Conservation (phyloP, 2,797 vertebrate species). For the Sebastes trivittatus region DNA sequence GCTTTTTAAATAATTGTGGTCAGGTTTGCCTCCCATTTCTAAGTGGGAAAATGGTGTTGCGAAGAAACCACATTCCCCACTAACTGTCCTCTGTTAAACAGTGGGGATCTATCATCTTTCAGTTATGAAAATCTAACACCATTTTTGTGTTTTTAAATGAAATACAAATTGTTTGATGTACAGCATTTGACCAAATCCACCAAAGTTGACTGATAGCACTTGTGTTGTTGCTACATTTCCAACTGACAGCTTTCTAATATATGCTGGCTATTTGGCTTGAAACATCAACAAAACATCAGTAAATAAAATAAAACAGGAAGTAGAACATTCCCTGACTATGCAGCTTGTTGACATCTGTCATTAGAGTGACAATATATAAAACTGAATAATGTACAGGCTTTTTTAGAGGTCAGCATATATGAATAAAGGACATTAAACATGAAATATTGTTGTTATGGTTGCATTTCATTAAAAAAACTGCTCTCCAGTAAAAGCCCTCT, state of each 20-base stretch:
- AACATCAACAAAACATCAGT: not conserved
- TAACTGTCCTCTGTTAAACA: not conserved
- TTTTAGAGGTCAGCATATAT: not conserved
- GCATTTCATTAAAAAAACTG: constrained; percentile 36
- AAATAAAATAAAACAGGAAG: not conserved
- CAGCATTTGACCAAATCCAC: not conserved
- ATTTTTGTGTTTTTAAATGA: not conserved
- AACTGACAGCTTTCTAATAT: not conserved
- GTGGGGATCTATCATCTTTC: not conserved
- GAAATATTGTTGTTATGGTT: constrained; percentile 31
- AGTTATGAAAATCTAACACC: not conserved
- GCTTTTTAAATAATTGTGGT: not conserved
- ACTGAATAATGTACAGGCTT: not conserved
- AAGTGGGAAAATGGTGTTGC: not conserved
- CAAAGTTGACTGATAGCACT: not conserved
- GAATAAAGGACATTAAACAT: constrained; percentile 19
- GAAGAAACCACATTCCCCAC: not conserved
- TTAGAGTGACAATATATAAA: not conserved
- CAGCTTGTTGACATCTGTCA: not conserved
- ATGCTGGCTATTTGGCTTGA: not conserved
- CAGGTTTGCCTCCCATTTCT: not conserved
- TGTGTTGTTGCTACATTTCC: not conserved
- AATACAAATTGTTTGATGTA: not conserved
- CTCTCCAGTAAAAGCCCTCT: constrained; percentile 40
- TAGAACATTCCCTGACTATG: not conserved